Conservation (phyloP, 2,113 vertebrate species). For the Triplophysa rosa region DNA sequence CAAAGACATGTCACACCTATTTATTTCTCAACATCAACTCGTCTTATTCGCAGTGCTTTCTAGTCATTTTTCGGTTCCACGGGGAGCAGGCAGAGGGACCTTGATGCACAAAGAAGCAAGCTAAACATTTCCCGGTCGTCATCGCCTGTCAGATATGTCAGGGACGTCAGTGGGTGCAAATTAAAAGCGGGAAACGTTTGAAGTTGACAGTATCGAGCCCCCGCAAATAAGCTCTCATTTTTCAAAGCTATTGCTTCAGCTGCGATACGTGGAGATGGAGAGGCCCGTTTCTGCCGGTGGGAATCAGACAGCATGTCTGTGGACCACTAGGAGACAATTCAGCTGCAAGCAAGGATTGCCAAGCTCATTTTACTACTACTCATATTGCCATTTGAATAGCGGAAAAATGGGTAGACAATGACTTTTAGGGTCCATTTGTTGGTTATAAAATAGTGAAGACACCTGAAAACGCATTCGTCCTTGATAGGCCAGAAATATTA, state of each 20-base stretch:
- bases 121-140: conserved; percentile 24
- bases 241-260: conserved; percentile 48
- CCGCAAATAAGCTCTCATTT: conserved; percentile 66
- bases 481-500: background rate
- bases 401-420: conserved; percentile 11
- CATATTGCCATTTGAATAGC: conserved; percentile 15
- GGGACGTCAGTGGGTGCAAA: conserved; percentile 49
- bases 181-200: conserved; percentile 66
- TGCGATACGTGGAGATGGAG: conserved; percentile 29
- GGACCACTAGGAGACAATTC: conserved; percentile 29
- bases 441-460: background rate
- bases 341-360: conserved; percentile 12
- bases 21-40: background rate
- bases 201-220: conserved; percentile 59
- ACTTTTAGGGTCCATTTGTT: conserved; percentile 23
- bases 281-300: conserved; percentile 29
- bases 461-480: background rate
- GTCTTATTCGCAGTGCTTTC: background rate
- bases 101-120: conserved; percentile 13
- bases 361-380: conserved; percentile 36
- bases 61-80: conserved; percentile 18
- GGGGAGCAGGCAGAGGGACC: conserved; percentile 8
- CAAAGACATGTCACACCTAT: background rate
- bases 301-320: conserved; percentile 57
- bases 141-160: conserved; percentile 7